These are phyloP conservation scores for Cataglyphis altisquamis DNA, from an alignment of 2,888 invertebrate genomes.

Conservation along the genomic window DNA sequence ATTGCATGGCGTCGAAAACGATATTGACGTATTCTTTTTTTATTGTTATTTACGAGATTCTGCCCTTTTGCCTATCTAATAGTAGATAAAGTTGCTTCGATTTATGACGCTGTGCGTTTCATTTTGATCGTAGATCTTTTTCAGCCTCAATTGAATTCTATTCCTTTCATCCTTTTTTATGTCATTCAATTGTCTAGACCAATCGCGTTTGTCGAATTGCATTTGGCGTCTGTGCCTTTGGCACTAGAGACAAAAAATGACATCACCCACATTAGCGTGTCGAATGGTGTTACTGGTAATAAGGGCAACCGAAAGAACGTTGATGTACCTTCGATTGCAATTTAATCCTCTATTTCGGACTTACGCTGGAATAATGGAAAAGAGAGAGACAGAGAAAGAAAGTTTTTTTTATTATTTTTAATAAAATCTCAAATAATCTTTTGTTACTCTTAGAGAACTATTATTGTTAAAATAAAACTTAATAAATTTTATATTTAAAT, in stretches of 20 bases:
- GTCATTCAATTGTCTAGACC: conserved; percentile 18
- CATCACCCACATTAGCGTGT: conserved; percentile 1
- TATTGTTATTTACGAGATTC: conserved; percentile 26
- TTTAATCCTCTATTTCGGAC: background rate
- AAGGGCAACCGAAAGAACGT: background rate
- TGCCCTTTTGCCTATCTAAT: conserved; percentile 6
- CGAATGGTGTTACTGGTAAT: conserved; percentile 4
- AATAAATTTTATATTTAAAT: background rate
- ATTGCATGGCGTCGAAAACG: background rate
- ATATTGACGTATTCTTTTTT: conserved; percentile 5
- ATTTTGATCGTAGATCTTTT: conserved; percentile 5
- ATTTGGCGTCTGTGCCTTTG: background rate
- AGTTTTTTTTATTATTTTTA: background rate
- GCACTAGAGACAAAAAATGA: background rate
- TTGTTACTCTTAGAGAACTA: background rate
- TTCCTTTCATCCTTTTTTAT: background rate
- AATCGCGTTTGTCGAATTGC: conserved; percentile 28
- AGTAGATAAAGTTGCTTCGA: conserved; percentile 21
- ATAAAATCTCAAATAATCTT: background rate
- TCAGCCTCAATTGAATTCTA: conserved; percentile 28
- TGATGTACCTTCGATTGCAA: background rate
- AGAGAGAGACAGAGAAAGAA: background rate
- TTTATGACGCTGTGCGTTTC: conserved; percentile 27
- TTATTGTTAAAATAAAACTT: background rate
- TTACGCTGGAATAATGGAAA: background rate